Percentiles rank a stretch among this genome's conserved stretches.
Conservation (phyloP, 1,140 invertebrate species). For the Oppia nitens region DNA sequence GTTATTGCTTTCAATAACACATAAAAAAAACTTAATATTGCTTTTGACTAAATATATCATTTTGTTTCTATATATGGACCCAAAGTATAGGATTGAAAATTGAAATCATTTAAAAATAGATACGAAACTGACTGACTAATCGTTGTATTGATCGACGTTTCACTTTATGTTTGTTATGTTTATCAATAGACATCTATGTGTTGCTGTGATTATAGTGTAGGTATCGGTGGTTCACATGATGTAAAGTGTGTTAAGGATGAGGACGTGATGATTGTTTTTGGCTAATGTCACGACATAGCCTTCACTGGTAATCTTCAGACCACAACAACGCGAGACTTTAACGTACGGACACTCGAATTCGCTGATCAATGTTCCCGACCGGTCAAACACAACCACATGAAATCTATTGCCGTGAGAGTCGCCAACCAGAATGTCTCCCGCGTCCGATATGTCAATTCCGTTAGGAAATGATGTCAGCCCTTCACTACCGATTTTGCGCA, state of each 20-base stretch:
- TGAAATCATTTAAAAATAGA: no score
- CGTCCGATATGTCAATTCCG: constrained; percentile 90
- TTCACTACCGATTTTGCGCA: constrained; percentile 82
- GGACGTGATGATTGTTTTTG: constrained; percentile 94
- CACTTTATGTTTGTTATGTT: neutral
- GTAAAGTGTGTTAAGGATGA: constrained; percentile 53
- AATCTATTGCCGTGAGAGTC: constrained; percentile 95
- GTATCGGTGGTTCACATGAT: neutral
- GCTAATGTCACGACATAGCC: constrained; percentile 90
- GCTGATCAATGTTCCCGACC: constrained; percentile 61
- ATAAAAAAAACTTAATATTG: neutral
- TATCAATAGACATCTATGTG: neutral
- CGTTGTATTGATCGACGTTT: neutral
- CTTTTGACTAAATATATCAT: neutral
- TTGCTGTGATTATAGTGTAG: neutral
- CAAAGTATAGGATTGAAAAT: neutral
- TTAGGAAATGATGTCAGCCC: constrained; percentile 92
- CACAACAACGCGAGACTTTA: constrained; percentile 91
- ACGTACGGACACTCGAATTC: constrained; percentile 93
- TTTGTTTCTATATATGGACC: neutral
- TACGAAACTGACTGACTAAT: neutral
- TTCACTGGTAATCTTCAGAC: constrained; percentile 86
- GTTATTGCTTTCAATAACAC: neutral
- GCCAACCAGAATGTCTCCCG: constrained; percentile 84
- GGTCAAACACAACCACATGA: constrained; percentile 74